These are phyloP conservation scores for Diarsia brunnea DNA, from an alignment of 2,888 invertebrate genomes.

Conservation along the genomic window DNA sequence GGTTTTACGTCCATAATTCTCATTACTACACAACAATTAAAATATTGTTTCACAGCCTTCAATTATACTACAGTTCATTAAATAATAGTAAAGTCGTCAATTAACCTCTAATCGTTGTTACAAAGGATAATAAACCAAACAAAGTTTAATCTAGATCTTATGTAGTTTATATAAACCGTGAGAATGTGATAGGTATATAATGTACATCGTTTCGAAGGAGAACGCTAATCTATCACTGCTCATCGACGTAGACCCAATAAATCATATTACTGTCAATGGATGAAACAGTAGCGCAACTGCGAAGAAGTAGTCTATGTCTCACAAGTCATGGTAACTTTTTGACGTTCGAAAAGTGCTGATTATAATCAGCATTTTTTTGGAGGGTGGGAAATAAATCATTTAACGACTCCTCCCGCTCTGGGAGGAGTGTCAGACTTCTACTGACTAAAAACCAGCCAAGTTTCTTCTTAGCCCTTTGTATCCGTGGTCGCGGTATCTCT, in stretches of 20 bases:
- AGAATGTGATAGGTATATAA: slow-evolving; percentile 28
- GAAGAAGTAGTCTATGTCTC: neutral
- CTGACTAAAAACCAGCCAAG: too few species aligned
- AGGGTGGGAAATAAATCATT: too few species aligned
- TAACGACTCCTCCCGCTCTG: too few species aligned
- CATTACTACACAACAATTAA: slow-evolving; percentile 32
- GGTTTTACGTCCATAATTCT: slow-evolving; percentile 13
- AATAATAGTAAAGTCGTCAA: slow-evolving; percentile 41
- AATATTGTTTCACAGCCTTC: slow-evolving; percentile 51
- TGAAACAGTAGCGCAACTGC: slow-evolving; percentile 33
- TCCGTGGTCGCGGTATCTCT: too few species aligned
- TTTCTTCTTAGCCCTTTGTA: too few species aligned
- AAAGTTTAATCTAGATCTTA: slow-evolving; percentile 54
- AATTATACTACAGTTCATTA: slow-evolving; percentile 48
- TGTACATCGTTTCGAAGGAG: slow-evolving; percentile 22
- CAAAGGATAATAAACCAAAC: slow-evolving; percentile 58
- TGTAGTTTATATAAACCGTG: slow-evolving; percentile 51
- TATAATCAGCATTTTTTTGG: too few species aligned
- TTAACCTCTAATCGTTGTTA: slow-evolving; percentile 41
- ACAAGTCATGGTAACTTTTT: too few species aligned
- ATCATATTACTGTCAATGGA: slow-evolving; percentile 38
- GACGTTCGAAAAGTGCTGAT: too few species aligned
- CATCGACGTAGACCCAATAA: slow-evolving; percentile 43
- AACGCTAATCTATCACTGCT: slow-evolving; percentile 48
- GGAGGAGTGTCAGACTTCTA: too few species aligned